phyloP scores from a whole-genome alignment of 2,888 invertebrate species.

The Polyploca ridens region DNA sequence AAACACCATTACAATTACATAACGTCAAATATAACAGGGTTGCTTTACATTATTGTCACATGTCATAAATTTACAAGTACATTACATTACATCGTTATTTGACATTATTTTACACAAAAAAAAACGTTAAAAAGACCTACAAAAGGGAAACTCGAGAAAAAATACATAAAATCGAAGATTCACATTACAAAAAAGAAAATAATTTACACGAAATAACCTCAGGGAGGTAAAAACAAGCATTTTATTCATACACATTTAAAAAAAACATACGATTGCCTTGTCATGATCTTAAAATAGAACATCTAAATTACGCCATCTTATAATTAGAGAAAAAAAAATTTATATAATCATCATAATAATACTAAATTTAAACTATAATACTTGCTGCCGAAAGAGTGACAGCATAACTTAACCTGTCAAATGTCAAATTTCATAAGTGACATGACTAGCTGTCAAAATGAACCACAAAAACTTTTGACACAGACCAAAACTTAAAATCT shows the following conservation, averaged over 20 bases:
- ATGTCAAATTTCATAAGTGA: constrained; percentile 63
- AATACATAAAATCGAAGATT: constrained; percentile 60
- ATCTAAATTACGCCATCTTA: constrained; percentile 83
- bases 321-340: constrained; percentile 64
- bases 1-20: constrained; percentile 55
- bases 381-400: constrained; percentile 53
- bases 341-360: constrained; percentile 61
- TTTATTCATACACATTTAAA: constrained; percentile 53
- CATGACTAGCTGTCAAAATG: constrained; percentile 78
- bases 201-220: constrained; percentile 67
- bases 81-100: constrained; percentile 36
- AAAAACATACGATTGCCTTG: constrained; percentile 73
- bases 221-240: constrained; percentile 61
- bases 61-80: constrained; percentile 46
- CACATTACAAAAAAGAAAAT: constrained; percentile 61
- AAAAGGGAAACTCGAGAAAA: constrained; percentile 54
- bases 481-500: constrained; percentile 25
- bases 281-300: constrained; percentile 79
- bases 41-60: constrained; percentile 29
- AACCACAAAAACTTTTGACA: constrained; percentile 35
- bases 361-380: constrained; percentile 70
- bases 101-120: constrained; percentile 27
- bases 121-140: constrained; percentile 45
- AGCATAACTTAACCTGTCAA: constrained; percentile 55
- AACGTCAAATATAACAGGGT: constrained; percentile 43